Percentiles rank a stretch among this genome's conserved stretches.
phyloP scores from a whole-genome alignment of 2,888 invertebrate species.

The Diaperis boleti region DNA sequence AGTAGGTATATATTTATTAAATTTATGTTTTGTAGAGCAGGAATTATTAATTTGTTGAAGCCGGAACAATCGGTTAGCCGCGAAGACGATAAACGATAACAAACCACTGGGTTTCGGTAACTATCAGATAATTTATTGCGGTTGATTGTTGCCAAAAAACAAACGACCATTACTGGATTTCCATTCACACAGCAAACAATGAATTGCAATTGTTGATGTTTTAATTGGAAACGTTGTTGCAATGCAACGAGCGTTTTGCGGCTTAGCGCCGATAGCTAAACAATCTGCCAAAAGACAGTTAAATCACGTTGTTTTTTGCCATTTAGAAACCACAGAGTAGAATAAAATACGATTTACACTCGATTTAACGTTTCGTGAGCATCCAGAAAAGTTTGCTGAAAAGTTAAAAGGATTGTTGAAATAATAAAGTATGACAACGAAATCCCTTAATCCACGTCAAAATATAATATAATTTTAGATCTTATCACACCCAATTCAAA shows the following conservation, averaged over 20 bases:
- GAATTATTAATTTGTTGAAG: not conserved
- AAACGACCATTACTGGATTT: not conserved
- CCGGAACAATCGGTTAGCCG: conserved; percentile 9
- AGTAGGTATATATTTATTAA: not conserved
- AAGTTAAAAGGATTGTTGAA: too few species aligned
- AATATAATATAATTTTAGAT: too few species aligned
- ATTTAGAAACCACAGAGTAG: not conserved
- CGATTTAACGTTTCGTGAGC: too few species aligned
- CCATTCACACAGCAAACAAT: not conserved
- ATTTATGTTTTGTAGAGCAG: not conserved
- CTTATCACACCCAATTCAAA: too few species aligned
- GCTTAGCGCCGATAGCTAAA: conserved; percentile 4
- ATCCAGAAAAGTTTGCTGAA: too few species aligned
- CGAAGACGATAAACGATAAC: conserved; percentile 8
- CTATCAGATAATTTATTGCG: conserved; percentile 7
- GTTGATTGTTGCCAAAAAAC: conserved; percentile 1
- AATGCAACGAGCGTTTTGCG: not conserved
- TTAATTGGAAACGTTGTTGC: conserved; percentile 5
- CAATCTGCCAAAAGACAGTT: not conserved
- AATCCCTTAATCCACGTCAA: too few species aligned
- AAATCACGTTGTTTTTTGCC: not conserved
- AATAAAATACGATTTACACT: not conserved
- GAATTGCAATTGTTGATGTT: conserved; percentile 10
- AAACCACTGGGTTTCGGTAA: not conserved
- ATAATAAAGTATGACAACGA: too few species aligned